Percentiles rank a stretch among this genome's conserved stretches.
Evolutionary conservation across 2,113 vertebrate genomes (phyloP).

Genomic region (Chionomys nivalis): DNA sequence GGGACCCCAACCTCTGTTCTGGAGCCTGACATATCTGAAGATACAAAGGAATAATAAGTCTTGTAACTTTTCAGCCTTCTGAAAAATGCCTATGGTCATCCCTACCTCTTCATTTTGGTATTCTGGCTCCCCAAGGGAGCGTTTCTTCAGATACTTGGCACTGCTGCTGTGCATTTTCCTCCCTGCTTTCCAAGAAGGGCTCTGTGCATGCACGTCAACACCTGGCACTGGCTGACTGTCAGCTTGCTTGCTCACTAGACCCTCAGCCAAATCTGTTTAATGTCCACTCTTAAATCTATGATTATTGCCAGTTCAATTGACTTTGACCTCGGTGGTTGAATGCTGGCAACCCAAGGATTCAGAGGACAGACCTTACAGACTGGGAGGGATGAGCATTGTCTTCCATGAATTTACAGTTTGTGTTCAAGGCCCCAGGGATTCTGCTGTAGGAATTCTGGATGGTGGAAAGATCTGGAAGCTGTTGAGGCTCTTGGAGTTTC

Average conservation of each 20-base stretch:
- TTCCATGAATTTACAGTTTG: neutral
- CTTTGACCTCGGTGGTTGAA: constrained; percentile 20
- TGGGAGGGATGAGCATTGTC: neutral
- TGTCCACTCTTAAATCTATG: constrained; percentile 36
- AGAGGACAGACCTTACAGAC: neutral
- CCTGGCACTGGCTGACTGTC: neutral
- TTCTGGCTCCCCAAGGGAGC: neutral
- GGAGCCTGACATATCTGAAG: neutral
- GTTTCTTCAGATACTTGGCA: neutral
- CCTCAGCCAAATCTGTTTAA: constrained; percentile 28
- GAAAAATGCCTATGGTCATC: neutral
- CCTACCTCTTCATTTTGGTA: neutral
- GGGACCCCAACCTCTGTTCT: neutral
- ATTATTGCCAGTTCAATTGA: constrained; percentile 11
- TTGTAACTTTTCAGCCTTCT: neutral
- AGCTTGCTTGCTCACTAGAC: neutral
- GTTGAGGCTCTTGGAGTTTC: neutral
- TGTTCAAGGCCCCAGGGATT: neutral
- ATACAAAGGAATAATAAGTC: neutral
- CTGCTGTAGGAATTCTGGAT: neutral
- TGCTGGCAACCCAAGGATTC: neutral
- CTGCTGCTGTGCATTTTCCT: neutral
- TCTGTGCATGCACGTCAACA: neutral
- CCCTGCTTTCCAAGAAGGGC: constrained; percentile 2
- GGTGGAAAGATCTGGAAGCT: neutral